Base-by-base conservation (phyloP, 2,113 vertebrate species). In the Cygnus atratus region DNA sequence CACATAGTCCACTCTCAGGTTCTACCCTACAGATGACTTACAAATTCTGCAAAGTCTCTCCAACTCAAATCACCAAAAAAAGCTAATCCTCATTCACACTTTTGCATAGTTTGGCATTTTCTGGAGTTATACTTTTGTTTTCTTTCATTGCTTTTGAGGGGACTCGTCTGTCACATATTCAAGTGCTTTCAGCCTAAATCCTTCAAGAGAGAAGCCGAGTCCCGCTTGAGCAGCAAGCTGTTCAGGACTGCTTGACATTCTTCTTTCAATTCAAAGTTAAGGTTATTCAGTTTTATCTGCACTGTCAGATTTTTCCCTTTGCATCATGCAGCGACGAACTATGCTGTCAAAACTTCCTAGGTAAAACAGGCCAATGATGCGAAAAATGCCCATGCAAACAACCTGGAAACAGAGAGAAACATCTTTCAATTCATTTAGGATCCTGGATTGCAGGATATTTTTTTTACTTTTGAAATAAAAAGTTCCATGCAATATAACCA, bases 321-420 rank as follows among this genome's bases (percentile, higher is more conserved):
- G 98, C 93, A 99, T 98, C 99, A 99, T 99, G 97, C 99, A 99
- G 96, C 99, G 99, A 67, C 99, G 99, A 77, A 99, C 97, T 74
- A 99, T 99, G 97, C 98, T 99, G 98, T 99, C 99, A 76, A 99
- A 99, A 87, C 99, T 99, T 96, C 99, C 98, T 92, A 99, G 98
- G 98, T 99, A 99, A 98, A 99, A 99, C 33, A 99, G 98, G 67
- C 99, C 98, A 44, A 99, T 97, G 76, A 98, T 99, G 89, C 99
- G 99, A 97, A 99, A 99, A 76, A 99, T 96, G 84, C 99, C 99
- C 99, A 99, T 99, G 96, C 99, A 99, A 88, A 99, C 98, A 44
- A 99, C 98, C 99, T 99, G 97, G 11, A 94, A 83, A 86, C 35
- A 93, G 37, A 96, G 89, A 88, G 43, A 89, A 84, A 91, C 29